Evolutionary conservation across 2,797 vertebrate genomes (phyloP), one percentile per base, ranked within the genome.

Genomic region (Morelia viridis): DNA sequence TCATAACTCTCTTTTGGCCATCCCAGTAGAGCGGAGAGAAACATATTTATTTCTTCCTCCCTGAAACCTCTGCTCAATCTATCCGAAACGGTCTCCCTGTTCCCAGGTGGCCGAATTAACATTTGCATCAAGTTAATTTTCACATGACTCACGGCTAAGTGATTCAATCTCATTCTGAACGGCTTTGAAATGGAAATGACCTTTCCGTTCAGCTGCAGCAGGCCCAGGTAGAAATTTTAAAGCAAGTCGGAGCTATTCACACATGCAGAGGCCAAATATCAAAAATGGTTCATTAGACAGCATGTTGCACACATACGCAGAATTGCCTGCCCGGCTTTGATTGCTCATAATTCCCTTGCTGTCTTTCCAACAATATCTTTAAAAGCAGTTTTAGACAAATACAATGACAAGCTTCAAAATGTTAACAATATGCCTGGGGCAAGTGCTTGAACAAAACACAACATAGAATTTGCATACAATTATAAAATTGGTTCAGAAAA

Each of bases 141-240:
- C 93, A 92, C 92, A 17, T 96, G 96, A 96, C 90, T 96, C 96
- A 96, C 85, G 92, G 65, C 83, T 89, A 94, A 95, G 90, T 95
- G 95, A 96, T 96, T 96, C 94, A 95, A 64, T 92, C 90, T 93
- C 91, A 84, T 86, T 93, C 92, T 56, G 91, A 95, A 91, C 80
- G 90, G 92, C 93, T 92, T 95, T 91, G 93, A 95, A 93, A 96
- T 93, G 93, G 91, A 90, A 91, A 88, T 94, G 94, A 96, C 96
- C 95, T 96, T 96, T 96, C 92, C 91, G 93, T 94, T 94, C 95
- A 92, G 95, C 93, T 92, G 92, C 95, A 95, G 94, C 94, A 95
- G 94, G 93, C 93, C 95, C 94, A 96, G 96, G 95, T 95, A 85
- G 93, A 90, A 94, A 93, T 96, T 93, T 95, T 60, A n/a, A 93